Base-by-base conservation (phyloP, 2,113 vertebrate genomes). In the Brevimyrus niger region DNA sequence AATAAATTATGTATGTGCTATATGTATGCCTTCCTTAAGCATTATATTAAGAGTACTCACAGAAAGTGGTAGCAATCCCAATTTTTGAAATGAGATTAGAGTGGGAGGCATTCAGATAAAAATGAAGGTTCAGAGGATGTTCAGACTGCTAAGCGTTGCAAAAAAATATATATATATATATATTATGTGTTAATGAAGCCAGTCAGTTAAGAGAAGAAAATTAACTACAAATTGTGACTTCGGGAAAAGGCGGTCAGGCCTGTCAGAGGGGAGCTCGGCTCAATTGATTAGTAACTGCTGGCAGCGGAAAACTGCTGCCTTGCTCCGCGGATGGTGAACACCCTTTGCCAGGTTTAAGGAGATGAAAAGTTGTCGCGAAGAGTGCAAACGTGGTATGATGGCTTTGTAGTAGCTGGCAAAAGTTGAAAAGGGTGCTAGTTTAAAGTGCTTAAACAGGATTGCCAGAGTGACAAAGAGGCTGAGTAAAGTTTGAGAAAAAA, bases 141-240 rank as follows among this genome's bases (percentile, higher is more conserved):
- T 93, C 90, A 92, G 91, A 91, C 92, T 92, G 91, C 88, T 90
- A 92, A 92, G 94, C 93, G 94, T 94, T 89, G 89, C 90, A n/a
- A 38, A 58, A 91, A 91, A 92, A 92, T 42, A 42, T 42, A 42
- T 42, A 42, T 0, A 65, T 50, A 51, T n/a, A 58, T 58, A 94
- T 93, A 92, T 92, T 58, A 94, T 93, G 92, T 92, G 91, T 87
- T 86, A 91, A 87, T 61, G 90, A 90, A 92, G 90, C 88, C 42
- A 90, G 89, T 87, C 91, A 92, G 73, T 92, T 92, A 91, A 88
- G 91, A 84, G 90, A 87, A 90, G 92, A 94, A 95, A 93, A 94
- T 92, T 88, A 93, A 92, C 91, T 92, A 94, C 95, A 94, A 93
- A 94, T 92, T 92, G 92, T 91, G 93, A 94, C 90, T 93, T 92